Base-by-base conservation (phyloP, 1,140 invertebrate species). In the Caenorhabditis tropicalis region DNA sequence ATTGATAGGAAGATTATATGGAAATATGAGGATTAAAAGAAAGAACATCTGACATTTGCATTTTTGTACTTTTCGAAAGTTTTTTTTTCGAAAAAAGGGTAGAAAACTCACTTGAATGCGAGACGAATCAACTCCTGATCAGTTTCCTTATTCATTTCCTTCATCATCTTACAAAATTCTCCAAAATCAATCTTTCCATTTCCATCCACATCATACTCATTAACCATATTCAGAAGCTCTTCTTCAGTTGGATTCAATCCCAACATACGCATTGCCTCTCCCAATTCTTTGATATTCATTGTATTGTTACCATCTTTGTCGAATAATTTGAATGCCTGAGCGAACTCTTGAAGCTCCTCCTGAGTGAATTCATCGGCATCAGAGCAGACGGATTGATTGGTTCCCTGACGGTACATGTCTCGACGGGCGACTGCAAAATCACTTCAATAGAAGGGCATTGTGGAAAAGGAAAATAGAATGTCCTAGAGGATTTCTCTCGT, bases 91-190 rank as follows among this genome's bases (percentile, higher is more conserved):
- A 58, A 27, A 43, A 21, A 51, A 48, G 80, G 9, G 10, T 33
- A 6, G 7, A 70, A 43, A 43, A 84, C 86, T 83, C 21, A 90
- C 89, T 89, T 91, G 82, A 91, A 91, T n/a, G 90, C 90, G 19
- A 91, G 87, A 15, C 90, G 87, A 80, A 91, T 91, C 43, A 91
- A 80, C 82, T 91, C 89, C 79, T 91, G 88, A 70, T 91, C 90
- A 9, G 90, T 91, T 84, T 91, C 90, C 65, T 91, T 91, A 65
- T 91, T 91, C 90, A 90, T 91, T 51, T 88, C 89, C 83, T 91
- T 91, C 90, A 91, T 91, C 90, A 91, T 91, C 87, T 91, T 90
- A 81, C 90, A 91, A 74, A 91, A 91, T 70, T 91, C 90, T 21
- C 85, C 84, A 70, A 90, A 90, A 70, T 90, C 89, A 43, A 90